A percentile compares a stretch with the other conserved stretches of the same genome.
Evolutionary conservation across 1,140 invertebrate genomes (phyloP).

Genomic region (Dendrolimus punctatus): DNA sequence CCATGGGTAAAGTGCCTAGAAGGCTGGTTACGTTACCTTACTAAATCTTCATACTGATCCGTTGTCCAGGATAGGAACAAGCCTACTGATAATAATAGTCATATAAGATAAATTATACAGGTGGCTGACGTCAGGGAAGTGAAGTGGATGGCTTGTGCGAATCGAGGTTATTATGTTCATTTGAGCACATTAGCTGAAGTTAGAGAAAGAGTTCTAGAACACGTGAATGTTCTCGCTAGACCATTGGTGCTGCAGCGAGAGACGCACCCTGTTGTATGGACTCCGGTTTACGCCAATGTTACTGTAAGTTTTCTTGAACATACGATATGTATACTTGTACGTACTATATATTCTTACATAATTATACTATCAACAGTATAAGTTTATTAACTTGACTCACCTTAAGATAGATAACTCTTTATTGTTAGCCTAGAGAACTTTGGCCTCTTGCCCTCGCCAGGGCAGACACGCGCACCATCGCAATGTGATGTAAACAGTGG

Average conservation of each 20-base stretch:
- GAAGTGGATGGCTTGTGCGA: slow-evolving; percentile 97
- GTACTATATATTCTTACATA: too few species aligned
- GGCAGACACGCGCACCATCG: too few species aligned
- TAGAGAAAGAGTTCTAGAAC: slow-evolving; percentile 93
- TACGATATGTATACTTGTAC: slow-evolving; percentile 1
- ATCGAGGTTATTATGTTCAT: slow-evolving; percentile 95
- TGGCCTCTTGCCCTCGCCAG: too few species aligned
- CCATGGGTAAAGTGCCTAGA: too few species aligned
- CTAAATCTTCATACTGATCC: too few species aligned
- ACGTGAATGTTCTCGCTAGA: slow-evolving; percentile 92
- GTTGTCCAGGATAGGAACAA: too few species aligned
- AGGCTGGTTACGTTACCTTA: too few species aligned
- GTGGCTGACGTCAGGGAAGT: slow-evolving; percentile 86
- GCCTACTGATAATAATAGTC: not conserved
- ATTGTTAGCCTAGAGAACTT: too few species aligned
- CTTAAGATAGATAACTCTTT: too few species aligned
- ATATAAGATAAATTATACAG: slow-evolving; percentile 22
- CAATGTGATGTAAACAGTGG: too few species aligned
- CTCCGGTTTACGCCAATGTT: slow-evolving; percentile 92
- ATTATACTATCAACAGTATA: too few species aligned
- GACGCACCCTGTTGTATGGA: slow-evolving; percentile 91
- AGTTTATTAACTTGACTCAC: too few species aligned
- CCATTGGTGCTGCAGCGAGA: slow-evolving; percentile 86
- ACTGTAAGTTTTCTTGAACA: slow-evolving; percentile 74
- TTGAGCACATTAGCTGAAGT: slow-evolving; percentile 94